These are phyloP conservation scores for Synanceia verrucosa DNA, from an alignment of 2,797 vertebrate genomes.

Conservation along the genomic window DNA sequence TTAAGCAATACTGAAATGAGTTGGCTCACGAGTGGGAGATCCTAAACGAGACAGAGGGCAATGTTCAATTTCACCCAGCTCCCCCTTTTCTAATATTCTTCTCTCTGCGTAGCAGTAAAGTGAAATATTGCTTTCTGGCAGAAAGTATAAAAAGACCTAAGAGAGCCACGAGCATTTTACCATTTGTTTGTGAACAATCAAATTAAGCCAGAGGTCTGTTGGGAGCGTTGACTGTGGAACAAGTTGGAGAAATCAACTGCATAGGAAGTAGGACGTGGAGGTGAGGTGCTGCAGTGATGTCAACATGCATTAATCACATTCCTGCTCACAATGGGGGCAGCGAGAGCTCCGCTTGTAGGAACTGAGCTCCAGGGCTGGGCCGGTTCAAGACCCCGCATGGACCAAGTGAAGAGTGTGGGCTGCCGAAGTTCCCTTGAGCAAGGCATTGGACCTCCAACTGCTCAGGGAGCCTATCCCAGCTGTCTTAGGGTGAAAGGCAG, in stretches of 20 bases:
- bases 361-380: no score
- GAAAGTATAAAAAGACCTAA: constrained; percentile 43
- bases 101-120: constrained; percentile 31
- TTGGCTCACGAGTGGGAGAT: constrained; percentile 25
- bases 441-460: no score
- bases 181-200: constrained; percentile 51
- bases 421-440: no score
- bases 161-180: constrained; percentile 45
- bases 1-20: constrained; percentile 49
- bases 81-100: constrained; percentile 30
- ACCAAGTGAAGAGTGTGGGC: no score
- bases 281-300: neutral
- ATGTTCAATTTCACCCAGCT: constrained; percentile 37
- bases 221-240: constrained; percentile 15
- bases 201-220: constrained; percentile 40
- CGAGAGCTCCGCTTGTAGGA: no score
- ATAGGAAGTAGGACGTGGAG: neutral
- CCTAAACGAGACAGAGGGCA: constrained; percentile 44
- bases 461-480: no score
- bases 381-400: no score
- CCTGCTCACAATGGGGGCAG: no score
- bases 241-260: constrained; percentile 27
- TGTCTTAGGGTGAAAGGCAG: no score
- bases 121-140: constrained; percentile 51
- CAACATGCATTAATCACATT: constrained; percentile 12